Evolutionary conservation across 2,797 vertebrate genomes (phyloP), one percentile per base, ranked within the genome.

Genomic region (Pygocentrus nattereri): DNA sequence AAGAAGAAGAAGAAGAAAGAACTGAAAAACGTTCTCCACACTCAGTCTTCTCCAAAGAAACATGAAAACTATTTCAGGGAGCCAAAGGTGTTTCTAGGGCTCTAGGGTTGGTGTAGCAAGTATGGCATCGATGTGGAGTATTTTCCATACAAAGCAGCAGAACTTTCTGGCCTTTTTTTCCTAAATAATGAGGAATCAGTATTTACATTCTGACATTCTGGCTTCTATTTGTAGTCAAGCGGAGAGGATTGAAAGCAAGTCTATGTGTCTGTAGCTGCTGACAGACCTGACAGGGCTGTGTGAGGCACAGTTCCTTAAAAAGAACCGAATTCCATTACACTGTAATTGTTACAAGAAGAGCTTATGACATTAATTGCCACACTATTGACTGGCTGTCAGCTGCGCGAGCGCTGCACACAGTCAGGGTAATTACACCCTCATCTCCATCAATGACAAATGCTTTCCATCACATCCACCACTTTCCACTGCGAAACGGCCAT

Each of bases 341-440:
- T 68, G 38, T 47, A 44, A 25, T 47, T 13, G 11, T 16, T 68
- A 68, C 38, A 44, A 23, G 38, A 44, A 44, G 21, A 44, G 65
- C 38, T 68, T 44, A 23, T 68, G 65, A 68, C 65, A 47, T 44
- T 68, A 44, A 68, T 44, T 68, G 65, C 38, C n/a, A 23, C 38
- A 47, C 65, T 44, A 44, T 44, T 23, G 65, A 68, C 65, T 23
- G n/a, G 65, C 65, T 68, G 65, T 41, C 65, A 47, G 38, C 21
- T 23, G 41, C 38, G 21, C 11, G 34, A 21, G 19, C 5, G 31
- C 18, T 31, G 19, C 30, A 67, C 31, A 38, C 64, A 67, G 64
- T 21, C 64, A 4, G n/a, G 65, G 65, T 68, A 68, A 68, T 44
- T 68, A 68, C 12, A 68, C n/a, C 65, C 21, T 68, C 38, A 47